Conservation (phyloP, 1,140 invertebrate species). For the Aphaenogaster ashmeadi region DNA sequence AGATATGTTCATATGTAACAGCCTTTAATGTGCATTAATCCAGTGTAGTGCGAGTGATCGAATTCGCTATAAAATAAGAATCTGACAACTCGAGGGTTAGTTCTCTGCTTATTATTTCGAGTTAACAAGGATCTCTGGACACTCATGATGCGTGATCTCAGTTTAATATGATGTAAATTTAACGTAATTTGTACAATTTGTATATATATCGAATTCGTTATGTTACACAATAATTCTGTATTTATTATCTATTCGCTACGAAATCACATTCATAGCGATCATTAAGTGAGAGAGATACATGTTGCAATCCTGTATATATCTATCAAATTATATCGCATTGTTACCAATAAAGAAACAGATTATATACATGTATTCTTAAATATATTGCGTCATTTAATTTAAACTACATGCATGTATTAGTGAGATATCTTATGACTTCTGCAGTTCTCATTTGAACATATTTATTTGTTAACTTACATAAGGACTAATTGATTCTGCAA, state of each 20-base stretch:
- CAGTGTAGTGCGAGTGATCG: too few species aligned
- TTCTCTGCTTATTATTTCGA: neutral
- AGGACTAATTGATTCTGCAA: slow-evolving; percentile 44
- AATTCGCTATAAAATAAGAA: neutral
- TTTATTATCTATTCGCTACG: neutral
- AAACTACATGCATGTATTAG: neutral
- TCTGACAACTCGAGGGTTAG: neutral
- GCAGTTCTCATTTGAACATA: neutral
- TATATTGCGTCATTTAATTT: neutral
- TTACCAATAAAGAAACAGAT: slow-evolving; percentile 16
- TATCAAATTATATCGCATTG: neutral
- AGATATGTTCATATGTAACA: too few species aligned
- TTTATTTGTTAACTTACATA: slow-evolving; percentile 53
- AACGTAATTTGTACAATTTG: neutral
- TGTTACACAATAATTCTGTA: neutral
- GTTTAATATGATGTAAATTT: neutral
- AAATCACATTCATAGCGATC: neutral
- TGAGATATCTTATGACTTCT: slow-evolving; percentile 2
- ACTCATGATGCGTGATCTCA: neutral
- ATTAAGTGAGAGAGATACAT: neutral
- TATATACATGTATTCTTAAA: neutral
- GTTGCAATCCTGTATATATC: slow-evolving; percentile 1
- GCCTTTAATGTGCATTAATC: too few species aligned
- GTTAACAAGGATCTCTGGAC: neutral
- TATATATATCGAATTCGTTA: neutral